These are phyloP conservation scores for Tachystola acroxantha DNA, from an alignment of 2,888 invertebrate species.

Conservation along the genomic window DNA sequence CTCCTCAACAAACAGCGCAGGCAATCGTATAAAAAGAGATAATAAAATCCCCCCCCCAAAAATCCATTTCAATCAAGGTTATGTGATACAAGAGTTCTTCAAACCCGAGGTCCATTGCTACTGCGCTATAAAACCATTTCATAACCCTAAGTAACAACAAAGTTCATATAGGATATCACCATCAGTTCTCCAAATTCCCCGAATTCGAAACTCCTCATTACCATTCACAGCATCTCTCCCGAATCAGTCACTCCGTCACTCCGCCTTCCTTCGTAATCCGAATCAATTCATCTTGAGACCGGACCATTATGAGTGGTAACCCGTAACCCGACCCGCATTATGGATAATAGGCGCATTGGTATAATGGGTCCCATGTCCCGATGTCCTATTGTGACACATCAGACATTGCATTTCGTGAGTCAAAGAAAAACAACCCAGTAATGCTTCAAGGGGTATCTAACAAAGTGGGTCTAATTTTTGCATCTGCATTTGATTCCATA, in stretches of 20 bases:
- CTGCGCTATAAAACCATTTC: too few relatives aligned
- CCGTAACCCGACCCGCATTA: conserved; percentile 61
- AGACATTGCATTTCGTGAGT: background rate
- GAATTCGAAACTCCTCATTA: conserved; percentile 11
- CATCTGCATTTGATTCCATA: too few relatives aligned
- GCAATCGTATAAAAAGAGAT: too few relatives aligned
- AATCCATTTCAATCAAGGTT: too few relatives aligned
- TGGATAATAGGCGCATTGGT: conserved; percentile 47
- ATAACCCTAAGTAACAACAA: too few relatives aligned
- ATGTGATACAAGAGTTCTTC: too few relatives aligned
- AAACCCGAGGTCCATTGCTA: too few relatives aligned
- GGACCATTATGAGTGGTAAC: conserved; percentile 54
- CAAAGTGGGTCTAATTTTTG: background rate
- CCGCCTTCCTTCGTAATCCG: conserved; percentile 37
- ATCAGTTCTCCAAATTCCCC: too few relatives aligned
- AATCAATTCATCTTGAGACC: conserved; percentile 55
- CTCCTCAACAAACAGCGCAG: too few relatives aligned
- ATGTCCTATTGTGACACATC: conserved; percentile 39
- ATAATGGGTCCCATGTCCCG: conserved; percentile 25
- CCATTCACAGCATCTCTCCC: conserved; percentile 7
- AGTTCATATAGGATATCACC: too few relatives aligned
- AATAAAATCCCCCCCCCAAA: too few relatives aligned
- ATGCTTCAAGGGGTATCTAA: background rate
- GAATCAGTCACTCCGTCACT: conserved; percentile 21
- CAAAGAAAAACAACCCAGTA: background rate